These are phyloP conservation scores for Nesoenas mayeri DNA, from an alignment of 2,113 vertebrate genomes.

Conservation along the genomic window DNA sequence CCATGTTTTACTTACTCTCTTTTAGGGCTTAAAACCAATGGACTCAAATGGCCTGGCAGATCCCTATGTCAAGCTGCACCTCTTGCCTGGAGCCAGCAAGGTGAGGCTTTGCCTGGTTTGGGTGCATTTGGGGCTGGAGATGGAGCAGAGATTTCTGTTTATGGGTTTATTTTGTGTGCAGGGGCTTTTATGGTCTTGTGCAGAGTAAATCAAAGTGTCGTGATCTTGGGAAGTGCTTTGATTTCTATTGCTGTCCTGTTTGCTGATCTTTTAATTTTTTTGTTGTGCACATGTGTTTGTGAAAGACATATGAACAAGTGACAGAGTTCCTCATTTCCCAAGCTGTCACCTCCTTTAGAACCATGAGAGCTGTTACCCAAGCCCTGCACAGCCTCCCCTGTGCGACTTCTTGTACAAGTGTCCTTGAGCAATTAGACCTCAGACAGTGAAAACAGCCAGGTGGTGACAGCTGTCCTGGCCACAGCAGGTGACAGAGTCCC, in stretches of 20 bases:
- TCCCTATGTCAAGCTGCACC: conserved; percentile 94
- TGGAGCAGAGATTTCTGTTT: not conserved
- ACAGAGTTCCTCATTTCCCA: not conserved
- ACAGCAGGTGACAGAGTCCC: accelerated
- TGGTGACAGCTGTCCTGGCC: not conserved
- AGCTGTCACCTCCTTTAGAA: not conserved
- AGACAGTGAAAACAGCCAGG: not conserved
- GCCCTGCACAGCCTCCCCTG: accelerated
- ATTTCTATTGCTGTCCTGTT: not conserved
- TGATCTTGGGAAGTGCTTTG: not conserved
- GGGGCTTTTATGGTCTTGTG: too few species aligned
- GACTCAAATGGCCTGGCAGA: conserved; percentile 95
- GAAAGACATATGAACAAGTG: not conserved
- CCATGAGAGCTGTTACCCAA: accelerated
- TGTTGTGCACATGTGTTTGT: accelerated
- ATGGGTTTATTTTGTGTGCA: too few species aligned
- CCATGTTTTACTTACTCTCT: not conserved
- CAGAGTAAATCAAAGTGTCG: accelerated
- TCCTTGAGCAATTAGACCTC: not conserved
- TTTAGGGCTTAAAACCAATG: conserved; percentile 94
- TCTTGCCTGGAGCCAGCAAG: conserved; percentile 96
- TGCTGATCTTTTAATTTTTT: too few species aligned
- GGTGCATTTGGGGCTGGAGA: not conserved
- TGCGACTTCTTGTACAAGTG: not conserved
- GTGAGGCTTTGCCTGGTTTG: conserved; percentile 68